These are phyloP conservation scores for Heterotis niloticus DNA, from an alignment of 2,113 vertebrate species.

Conservation along the genomic window DNA sequence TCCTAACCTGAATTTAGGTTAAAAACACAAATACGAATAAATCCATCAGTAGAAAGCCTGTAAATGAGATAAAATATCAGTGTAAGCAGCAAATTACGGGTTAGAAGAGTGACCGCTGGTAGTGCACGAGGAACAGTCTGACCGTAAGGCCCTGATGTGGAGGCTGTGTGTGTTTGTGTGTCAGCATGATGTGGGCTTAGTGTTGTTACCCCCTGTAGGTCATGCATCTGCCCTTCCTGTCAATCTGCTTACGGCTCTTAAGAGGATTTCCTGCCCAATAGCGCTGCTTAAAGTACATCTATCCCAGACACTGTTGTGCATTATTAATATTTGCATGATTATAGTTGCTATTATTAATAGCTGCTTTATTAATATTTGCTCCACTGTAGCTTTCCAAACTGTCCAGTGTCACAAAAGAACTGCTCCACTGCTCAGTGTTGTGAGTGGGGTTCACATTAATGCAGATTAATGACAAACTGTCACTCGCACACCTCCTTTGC, in stretches of 20 bases:
- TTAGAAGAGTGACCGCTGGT: too few relatives aligned
- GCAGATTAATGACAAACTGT: not conserved
- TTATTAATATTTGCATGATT: slow-evolving; percentile 2
- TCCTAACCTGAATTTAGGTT: too few relatives aligned
- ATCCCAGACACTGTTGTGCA: not conserved
- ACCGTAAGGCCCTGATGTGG: too few relatives aligned
- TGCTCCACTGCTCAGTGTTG: not conserved
- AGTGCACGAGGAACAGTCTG: too few relatives aligned
- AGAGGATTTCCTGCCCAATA: slow-evolving; percentile 20
- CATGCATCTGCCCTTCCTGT: not conserved
- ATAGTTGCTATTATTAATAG: too few relatives aligned
- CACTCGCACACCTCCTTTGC: not conserved
- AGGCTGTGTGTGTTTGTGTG: too few relatives aligned
- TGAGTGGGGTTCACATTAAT: not conserved
- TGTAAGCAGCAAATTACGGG: not conserved
- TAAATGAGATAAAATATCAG: not conserved
- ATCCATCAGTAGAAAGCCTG: too few relatives aligned
- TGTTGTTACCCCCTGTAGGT: not conserved
- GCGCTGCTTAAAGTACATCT: not conserved
- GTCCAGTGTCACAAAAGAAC: not conserved
- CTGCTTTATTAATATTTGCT: too few relatives aligned
- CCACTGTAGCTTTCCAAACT: not conserved
- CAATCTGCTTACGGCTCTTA: slow-evolving; percentile 23
- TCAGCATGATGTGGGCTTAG: too few relatives aligned
- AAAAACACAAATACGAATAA: too few relatives aligned